phyloP scores from a whole-genome alignment of 2,113 vertebrate genomes.

The Microcebus griseorufus region DNA sequence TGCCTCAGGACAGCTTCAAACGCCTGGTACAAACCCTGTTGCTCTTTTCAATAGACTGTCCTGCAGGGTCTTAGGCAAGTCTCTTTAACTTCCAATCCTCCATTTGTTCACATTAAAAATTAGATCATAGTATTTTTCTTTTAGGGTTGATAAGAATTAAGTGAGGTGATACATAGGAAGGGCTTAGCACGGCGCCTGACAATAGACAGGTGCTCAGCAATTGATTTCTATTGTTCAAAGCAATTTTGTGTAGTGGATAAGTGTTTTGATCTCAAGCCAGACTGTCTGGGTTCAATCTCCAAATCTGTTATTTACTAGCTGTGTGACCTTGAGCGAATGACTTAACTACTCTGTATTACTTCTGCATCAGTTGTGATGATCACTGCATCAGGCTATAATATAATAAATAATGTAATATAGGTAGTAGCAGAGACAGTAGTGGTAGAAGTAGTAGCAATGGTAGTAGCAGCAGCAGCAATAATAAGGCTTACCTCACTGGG shows the following conservation, averaged over 20 bases:
- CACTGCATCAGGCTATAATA: background rate
- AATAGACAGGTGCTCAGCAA: background rate
- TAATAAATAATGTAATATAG: background rate
- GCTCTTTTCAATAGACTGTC: background rate
- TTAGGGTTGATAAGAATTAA: background rate
- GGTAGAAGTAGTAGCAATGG: background rate
- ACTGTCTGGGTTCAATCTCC: background rate
- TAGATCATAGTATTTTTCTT: background rate
- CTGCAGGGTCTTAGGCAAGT: no score
- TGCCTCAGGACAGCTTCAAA: background rate
- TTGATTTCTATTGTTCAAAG: fast-evolving
- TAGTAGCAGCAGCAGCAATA: fast-evolving
- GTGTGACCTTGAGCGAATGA: background rate
- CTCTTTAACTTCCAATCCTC: background rate
- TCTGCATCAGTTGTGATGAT: background rate
- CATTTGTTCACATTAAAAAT: background rate
- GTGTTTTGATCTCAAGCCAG: background rate
- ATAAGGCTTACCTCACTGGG: fast-evolving
- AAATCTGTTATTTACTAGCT: background rate
- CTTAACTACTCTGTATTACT: background rate
- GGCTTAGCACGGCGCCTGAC: background rate
- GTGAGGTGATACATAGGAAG: background rate
- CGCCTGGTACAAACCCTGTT: background rate
- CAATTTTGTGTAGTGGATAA: background rate
- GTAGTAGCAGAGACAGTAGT: no score